Base-by-base conservation (phyloP, 2,888 invertebrate species). In the Prenolepis imparis region DNA sequence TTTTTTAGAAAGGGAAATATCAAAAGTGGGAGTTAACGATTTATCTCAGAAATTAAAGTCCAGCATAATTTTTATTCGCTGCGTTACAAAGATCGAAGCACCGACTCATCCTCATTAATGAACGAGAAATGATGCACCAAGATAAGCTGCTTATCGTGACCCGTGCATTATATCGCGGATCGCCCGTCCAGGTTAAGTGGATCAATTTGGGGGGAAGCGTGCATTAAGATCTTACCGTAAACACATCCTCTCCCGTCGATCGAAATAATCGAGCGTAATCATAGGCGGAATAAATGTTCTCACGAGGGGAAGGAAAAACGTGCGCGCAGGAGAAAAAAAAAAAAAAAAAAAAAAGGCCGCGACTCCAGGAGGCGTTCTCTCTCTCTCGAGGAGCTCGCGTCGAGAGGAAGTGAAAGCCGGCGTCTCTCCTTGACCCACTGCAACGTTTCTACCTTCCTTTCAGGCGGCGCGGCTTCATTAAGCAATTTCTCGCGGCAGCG, bases 401-500 rank as follows among this genome's bases (percentile, higher is more conserved):
- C 91, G 92, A 94, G 94, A 95, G 95, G 94, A 94, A 94, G 94
- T 94, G 94, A 95, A 95, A 94, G 94, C 94, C 92, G 89, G 91
- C 91, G 90, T 94, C 94, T 94, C 94, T 94, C 94, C 95, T 94
- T 94, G 94, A 94, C 94, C 94, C 95, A 94, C 94, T 94, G 94
- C 93, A 94, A 93, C 92, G 93, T 94, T 94, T 94, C 94, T 94
- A 94, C 94, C 94, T 94, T 94, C 94, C 93, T 94, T 94, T 94
- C 93, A 93, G 93, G 88, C 93, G 92, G 93, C 93, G 92, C 93
- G 92, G 92, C 93, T 94, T 94, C 94, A 94, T 94, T 94, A 94
- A 94, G 94, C 94, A 94, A 94, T 94, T 93, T 93, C 93, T 92
- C 89, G 90, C 77, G 64, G 84, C 83, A 57, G 66, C 75, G 84